Conservation (phyloP, 2,797 vertebrate genomes). For the Parambassis ranga region DNA sequence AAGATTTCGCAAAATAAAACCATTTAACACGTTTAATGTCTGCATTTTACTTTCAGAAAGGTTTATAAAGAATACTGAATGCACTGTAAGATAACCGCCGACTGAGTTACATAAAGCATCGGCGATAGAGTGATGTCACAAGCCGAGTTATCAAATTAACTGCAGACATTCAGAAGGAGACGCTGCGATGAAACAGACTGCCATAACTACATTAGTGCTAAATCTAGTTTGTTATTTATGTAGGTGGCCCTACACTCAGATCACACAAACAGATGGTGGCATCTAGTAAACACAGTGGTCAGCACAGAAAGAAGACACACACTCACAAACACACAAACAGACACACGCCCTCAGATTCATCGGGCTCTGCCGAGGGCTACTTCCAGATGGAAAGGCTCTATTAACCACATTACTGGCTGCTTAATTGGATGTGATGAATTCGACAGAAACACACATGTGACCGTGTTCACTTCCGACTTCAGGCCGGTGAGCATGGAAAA, state of each 20-base stretch:
- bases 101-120: constrained; percentile 8
- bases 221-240: constrained; percentile 76
- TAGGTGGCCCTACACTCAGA: constrained; percentile 59
- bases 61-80: background rate
- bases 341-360: constrained; percentile 40
- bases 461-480: constrained; percentile 67
- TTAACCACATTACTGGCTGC: constrained; percentile 74
- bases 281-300: constrained; percentile 48
- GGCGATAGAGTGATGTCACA: constrained; percentile 52
- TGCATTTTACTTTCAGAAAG: too few relatives aligned
- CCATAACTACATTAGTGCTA: constrained; percentile 70
- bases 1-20: too few relatives aligned
- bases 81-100: background rate
- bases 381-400: constrained; percentile 71
- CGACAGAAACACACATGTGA: constrained; percentile 60
- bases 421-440: constrained; percentile 77
- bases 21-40: too few relatives aligned
- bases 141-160: constrained; percentile 60
- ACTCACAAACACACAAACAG: constrained; percentile 21
- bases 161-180: constrained; percentile 65
- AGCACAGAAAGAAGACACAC: constrained; percentile 8
- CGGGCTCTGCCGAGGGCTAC: constrained; percentile 54
- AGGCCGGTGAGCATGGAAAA: constrained; percentile 49
- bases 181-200: constrained; percentile 71
- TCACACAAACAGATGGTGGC: constrained; percentile 63